Conservation (phyloP, 2,113 vertebrate species). For the Pygoscelis antarcticus region DNA sequence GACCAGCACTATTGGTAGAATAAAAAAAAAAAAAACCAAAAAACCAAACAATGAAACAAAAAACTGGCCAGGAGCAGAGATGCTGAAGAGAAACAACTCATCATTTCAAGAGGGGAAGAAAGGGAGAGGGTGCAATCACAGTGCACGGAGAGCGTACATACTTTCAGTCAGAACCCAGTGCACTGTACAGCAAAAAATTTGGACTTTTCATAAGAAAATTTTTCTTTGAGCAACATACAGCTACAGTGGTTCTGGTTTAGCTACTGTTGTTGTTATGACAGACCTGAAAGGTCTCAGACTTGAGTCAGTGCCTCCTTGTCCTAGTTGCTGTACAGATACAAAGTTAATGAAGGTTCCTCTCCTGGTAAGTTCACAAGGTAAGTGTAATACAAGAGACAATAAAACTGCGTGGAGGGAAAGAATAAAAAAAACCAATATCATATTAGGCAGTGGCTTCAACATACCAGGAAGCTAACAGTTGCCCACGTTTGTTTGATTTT, state of each 20-base stretch:
- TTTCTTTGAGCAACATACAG: neutral
- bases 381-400: neutral
- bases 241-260: neutral
- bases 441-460: neutral
- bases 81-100: neutral
- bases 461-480: neutral
- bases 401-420: neutral
- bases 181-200: neutral
- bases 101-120: neutral
- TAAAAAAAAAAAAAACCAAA: neutral
- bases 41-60: neutral
- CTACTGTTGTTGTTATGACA: neutral
- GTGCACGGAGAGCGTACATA: too few relatives aligned
- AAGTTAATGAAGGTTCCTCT: neutral
- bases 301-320: neutral
- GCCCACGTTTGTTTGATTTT: neutral
- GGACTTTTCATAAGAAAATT: neutral
- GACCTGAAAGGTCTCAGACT: neutral
- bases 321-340: neutral
- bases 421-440: neutral
- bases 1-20: neutral
- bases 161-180: neutral
- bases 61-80: neutral
- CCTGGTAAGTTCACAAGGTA: neutral
- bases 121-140: neutral